phyloP scores from a whole-genome alignment of 2,113 vertebrate species.

The Prinia subflava region DNA sequence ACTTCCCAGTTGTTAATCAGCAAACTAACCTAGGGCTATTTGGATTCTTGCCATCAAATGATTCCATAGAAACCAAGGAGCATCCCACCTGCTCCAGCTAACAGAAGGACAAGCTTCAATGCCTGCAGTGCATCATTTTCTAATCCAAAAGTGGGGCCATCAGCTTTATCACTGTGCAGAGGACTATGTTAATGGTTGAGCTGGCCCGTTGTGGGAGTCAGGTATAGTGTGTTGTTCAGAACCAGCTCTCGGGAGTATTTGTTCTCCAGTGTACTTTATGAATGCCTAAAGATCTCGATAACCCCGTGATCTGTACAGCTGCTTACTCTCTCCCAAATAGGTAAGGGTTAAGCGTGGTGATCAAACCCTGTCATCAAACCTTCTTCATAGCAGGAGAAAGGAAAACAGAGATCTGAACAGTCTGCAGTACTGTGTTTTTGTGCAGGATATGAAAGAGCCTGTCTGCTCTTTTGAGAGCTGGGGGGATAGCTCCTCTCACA shows the following conservation, averaged over 20 bases:
- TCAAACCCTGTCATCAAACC: neutral
- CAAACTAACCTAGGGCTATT: neutral
- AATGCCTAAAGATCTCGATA: neutral
- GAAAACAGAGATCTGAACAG: neutral
- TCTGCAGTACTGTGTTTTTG: neutral
- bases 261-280: neutral
- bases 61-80: neutral
- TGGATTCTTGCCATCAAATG: neutral
- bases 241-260: neutral
- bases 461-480: neutral
- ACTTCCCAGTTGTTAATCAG: neutral
- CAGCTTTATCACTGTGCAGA: neutral
- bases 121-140: accelerated
- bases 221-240: neutral
- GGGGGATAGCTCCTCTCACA: neutral
- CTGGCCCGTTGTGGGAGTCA: neutral
- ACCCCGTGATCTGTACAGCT: neutral
- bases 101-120: neutral
- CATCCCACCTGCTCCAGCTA: neutral
- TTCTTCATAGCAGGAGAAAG: neutral
- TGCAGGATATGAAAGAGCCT: neutral
- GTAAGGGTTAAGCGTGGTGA: neutral
- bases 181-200: neutral
- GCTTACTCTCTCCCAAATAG: neutral
- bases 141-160: neutral